These are phyloP conservation scores for Drosophila setifemur DNA, from an alignment of 1,140 invertebrate species.

Conservation along the genomic window DNA sequence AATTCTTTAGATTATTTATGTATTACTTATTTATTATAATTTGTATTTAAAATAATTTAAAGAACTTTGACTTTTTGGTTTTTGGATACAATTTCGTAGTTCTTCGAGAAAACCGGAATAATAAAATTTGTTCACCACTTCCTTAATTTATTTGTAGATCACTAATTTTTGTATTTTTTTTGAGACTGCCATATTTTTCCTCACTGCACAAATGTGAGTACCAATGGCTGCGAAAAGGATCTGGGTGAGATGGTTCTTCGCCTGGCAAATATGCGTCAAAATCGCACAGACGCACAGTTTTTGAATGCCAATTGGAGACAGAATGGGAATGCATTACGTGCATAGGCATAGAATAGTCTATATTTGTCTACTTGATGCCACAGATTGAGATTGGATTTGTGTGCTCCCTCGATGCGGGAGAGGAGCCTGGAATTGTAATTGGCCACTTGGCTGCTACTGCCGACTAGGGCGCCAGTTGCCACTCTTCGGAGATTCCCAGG, in stretches of 20 bases:
- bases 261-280: slow-evolving; percentile 78
- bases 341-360: slow-evolving; percentile 62
- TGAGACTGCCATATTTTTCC: neutral
- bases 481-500: neutral
- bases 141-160: too few relatives aligned
- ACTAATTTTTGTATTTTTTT: too few relatives aligned
- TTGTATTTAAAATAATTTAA: too few relatives aligned
- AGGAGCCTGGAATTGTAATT: slow-evolving; percentile 48
- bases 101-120: too few relatives aligned
- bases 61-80: too few relatives aligned
- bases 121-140: too few relatives aligned
- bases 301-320: slow-evolving; percentile 76
- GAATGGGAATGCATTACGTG: slow-evolving; percentile 25
- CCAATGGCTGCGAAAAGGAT: slow-evolving; percentile 19
- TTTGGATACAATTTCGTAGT: too few relatives aligned
- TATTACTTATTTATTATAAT: too few relatives aligned
- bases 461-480: slow-evolving; percentile 19
- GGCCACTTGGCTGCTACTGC: slow-evolving; percentile 51
- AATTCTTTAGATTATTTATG: too few relatives aligned
- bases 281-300: slow-evolving; percentile 78
- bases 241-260: slow-evolving; percentile 27
- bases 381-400: slow-evolving; percentile 72
- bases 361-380: slow-evolving; percentile 77
- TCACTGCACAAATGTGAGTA: slow-evolving; percentile 18
- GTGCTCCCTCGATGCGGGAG: slow-evolving; percentile 10